Percentiles rank a stretch among this genome's conserved stretches.
phyloP scores from a whole-genome alignment of 2,797 vertebrate genomes.

The Ceyx erithaca region DNA sequence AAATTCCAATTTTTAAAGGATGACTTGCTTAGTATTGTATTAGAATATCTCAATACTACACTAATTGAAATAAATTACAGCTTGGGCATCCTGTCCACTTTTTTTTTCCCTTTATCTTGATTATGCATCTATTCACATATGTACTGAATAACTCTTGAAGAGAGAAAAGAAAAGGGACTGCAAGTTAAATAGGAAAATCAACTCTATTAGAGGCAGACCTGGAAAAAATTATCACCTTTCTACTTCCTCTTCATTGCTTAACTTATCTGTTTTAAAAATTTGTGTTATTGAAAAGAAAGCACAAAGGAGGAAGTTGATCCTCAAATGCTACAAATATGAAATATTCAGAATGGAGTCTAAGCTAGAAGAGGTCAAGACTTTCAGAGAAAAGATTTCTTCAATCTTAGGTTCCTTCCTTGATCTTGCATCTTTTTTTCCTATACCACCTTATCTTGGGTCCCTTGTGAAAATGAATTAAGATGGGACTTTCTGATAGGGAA shows the following conservation, averaged over 20 bases:
- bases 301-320: background rate
- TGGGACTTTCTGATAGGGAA: conserved; percentile 34
- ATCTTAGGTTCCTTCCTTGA: background rate
- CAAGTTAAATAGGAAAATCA: background rate
- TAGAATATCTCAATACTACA: background rate
- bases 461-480: conserved; percentile 64
- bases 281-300: background rate
- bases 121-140: background rate
- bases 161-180: background rate
- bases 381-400: background rate
- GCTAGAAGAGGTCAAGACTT: background rate
- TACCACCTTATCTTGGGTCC: conserved; percentile 48
- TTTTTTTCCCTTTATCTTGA: background rate
- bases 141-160: background rate
- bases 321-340: background rate
- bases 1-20: background rate
- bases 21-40: background rate
- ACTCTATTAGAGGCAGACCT: background rate
- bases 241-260: background rate
- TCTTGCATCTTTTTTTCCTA: conserved; percentile 11
- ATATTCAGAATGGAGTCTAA: conserved; percentile 5
- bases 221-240: background rate
- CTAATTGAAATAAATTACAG: background rate
- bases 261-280: background rate
- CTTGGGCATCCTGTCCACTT: background rate